Conservation (phyloP, 2,113 vertebrate genomes). For the Istiophorus platypterus region DNA sequence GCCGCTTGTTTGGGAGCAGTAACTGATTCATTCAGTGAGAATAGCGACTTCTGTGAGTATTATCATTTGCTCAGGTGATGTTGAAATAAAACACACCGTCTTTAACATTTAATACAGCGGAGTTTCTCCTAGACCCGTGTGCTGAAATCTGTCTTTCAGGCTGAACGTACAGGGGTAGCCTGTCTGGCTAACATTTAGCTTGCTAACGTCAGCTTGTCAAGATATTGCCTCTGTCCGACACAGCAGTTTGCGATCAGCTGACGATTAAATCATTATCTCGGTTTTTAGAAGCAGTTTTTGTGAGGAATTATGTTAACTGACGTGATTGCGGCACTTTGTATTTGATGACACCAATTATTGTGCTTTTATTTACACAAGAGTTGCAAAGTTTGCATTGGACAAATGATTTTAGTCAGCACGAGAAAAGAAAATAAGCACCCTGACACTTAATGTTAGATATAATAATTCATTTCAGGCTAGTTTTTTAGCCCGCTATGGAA, state of each 20-base stretch:
- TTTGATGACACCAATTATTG: rapidly evolving
- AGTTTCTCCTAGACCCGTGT: not conserved
- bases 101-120: not conserved
- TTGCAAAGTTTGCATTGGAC: not conserved
- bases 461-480: too few relatives aligned
- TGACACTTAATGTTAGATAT: not conserved
- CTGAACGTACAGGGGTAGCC: not conserved
- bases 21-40: conserved; percentile 37
- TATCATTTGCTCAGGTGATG: rapidly evolving
- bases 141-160: not conserved
- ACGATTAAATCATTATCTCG: not conserved
- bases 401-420: not conserved
- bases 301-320: not conserved
- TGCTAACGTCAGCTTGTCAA: conserved; percentile 55
- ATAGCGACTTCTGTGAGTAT: conserved; percentile 74
- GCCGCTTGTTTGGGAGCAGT: conserved; percentile 46
- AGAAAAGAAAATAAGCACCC: not conserved
- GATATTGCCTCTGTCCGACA: conserved; percentile 20
- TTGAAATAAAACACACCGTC: not conserved
- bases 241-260: conserved; percentile 4
- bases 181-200: conserved; percentile 50
- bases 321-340: not conserved
- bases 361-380: not conserved
- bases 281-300: not conserved
- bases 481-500: too few relatives aligned